Evolutionary conservation across 53 echinoderm and acorn worm genomes (phyloP).

Genomic region (Apostichopus leukothele): DNA sequence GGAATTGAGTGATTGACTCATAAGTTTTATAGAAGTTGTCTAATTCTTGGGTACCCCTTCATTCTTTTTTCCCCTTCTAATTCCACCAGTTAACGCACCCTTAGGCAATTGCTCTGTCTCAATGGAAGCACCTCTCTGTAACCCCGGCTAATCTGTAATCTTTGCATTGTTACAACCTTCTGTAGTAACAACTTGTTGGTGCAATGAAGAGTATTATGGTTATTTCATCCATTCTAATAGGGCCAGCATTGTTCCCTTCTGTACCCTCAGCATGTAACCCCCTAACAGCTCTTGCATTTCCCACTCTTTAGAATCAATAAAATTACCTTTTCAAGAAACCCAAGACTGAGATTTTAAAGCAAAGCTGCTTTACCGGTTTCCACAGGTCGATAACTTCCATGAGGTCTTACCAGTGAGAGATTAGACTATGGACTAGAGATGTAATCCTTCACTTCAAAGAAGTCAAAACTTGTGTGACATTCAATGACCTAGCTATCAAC

Average conservation of each 20-base stretch:
- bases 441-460: not conserved
- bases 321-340: not conserved
- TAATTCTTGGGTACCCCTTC: not conserved
- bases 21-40: not conserved
- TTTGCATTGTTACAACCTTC: slow-evolving; percentile 4
- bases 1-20: not conserved
- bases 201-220: slow-evolving; percentile 18
- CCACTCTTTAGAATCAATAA: slow-evolving; percentile 18
- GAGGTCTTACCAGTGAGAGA: not conserved
- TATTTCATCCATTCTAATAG: slow-evolving; percentile 22
- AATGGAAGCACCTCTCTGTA: slow-evolving; percentile 2
- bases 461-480: not conserved
- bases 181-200: slow-evolving; percentile 28
- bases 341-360: slow-evolving; percentile 27
- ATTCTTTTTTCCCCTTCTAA: not conserved
- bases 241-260: slow-evolving; percentile 1
- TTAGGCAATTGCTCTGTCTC: not conserved
- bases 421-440: not conserved
- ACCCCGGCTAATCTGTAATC: slow-evolving; percentile 13
- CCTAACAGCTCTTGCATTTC: not conserved
- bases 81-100: not conserved
- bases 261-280: not conserved
- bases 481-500: not conserved
- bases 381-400: slow-evolving; percentile 30
- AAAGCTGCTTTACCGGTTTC: slow-evolving; percentile 17